Base-by-base conservation (phyloP, 2,888 invertebrate species). In the Ectropis crepuscularia region DNA sequence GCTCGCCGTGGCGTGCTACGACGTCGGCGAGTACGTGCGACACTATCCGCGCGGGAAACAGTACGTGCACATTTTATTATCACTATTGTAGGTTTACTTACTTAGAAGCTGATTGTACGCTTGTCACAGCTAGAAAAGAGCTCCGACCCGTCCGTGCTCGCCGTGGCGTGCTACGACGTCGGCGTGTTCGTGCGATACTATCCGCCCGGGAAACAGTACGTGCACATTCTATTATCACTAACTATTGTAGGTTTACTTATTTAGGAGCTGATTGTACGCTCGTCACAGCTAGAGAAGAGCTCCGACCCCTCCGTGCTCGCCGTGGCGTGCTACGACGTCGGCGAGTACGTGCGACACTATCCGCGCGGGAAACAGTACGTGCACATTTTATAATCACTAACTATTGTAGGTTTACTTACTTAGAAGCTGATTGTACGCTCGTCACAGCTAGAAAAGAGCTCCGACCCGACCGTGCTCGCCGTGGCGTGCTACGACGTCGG, bases 141-240 rank as follows among this genome's bases (percentile, higher is more conserved):
- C 85, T 95, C 95, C 79, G 99, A 99, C 90, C 96, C 99, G 39
- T 94, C 99, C 65, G 98, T 99, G 69, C 94, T 99, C 57, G 98
- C 99, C 68, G 99, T 99, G 10, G 99, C 99, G 55, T 98, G 98
- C 84, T 99, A 99, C 88, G 99, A 99, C 92, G 96, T 99, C 76
- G 99, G 99, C 61, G 99, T 99, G 93, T 99, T 99, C 90, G 99
- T 99, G 48, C 95, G 99, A 69, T 99, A 99, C 90, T 99, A 99
- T 94, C 99, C 99, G 28, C 95, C 99, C 81, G 99, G 99, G 80
- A 99, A 99, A 92, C 97, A 98, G 99, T 99, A 87, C 93, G 97
- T 95, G 43, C 6, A 53, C 39, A 60, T 16, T 7, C 7, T 41
- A 41, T 41, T 41, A 41, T 7, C 7, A 28, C 4, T 28, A 28